Evolutionary conservation across 2,113 vertebrate species (phyloP).

Genomic region (Gobio gobio): DNA sequence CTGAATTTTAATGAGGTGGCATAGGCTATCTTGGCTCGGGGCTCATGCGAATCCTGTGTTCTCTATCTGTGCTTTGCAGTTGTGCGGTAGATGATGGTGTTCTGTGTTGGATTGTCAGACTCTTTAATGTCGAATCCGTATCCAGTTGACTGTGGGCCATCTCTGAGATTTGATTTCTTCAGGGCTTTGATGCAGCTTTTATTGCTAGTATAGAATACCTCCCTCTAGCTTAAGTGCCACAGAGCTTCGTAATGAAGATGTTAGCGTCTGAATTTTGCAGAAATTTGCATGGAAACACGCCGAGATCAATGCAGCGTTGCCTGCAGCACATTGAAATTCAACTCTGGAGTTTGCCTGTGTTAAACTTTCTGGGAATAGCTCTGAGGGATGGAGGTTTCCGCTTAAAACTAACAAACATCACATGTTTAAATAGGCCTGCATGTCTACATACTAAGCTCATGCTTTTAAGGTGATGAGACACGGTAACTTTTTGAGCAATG

Average conservation of each 20-base stretch:
- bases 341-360: constrained; percentile 3
- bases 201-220: constrained; percentile 15
- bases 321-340: constrained; percentile 3
- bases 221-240: not conserved
- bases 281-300: constrained; percentile 8
- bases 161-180: constrained; percentile 38
- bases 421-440: not conserved
- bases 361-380: constrained; percentile 1
- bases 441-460: not conserved
- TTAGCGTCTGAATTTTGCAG: not conserved
- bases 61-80: constrained; percentile 26
- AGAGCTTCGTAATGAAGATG: constrained; percentile 23
- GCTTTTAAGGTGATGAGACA: no score
- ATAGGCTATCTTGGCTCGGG: not conserved
- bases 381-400: not conserved
- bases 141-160: constrained; percentile 33
- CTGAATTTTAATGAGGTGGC: constrained; percentile 36
- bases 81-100: not conserved
- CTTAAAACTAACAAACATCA: constrained; percentile 1
- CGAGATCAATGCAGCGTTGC: constrained; percentile 2
- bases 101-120: not conserved
- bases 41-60: not conserved
- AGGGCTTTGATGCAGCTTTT: constrained; percentile 29
- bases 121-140: constrained; percentile 23
- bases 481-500: no score